Percentiles rank a stretch among this genome's conserved stretches.
These are phyloP conservation scores for Celastrina argiolus DNA, from an alignment of 2,888 invertebrate species.

Conservation along the genomic window DNA sequence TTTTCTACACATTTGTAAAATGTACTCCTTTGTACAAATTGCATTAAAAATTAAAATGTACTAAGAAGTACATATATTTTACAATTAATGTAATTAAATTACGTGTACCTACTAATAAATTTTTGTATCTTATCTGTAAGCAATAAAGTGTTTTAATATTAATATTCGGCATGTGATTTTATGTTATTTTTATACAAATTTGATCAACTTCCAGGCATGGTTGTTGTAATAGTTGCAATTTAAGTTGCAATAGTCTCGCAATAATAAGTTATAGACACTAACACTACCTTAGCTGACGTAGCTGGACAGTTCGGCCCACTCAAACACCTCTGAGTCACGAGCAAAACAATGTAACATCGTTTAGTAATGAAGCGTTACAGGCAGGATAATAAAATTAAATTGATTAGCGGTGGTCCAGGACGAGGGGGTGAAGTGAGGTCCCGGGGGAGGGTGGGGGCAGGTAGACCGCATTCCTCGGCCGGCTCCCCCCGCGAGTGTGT, in stretches of 20 bases:
- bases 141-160: too few species aligned
- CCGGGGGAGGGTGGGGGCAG: constrained; percentile 44
- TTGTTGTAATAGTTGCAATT: background rate
- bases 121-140: too few species aligned
- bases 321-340: constrained; percentile 37
- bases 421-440: background rate
- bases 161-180: too few species aligned
- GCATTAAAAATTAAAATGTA: too few species aligned
- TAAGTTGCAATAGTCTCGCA: background rate
- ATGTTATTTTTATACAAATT: too few species aligned
- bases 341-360: constrained; percentile 52
- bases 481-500: constrained; percentile 41
- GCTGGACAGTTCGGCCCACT: background rate
- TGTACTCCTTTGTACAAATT: background rate
- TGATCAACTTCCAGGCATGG: too few species aligned
- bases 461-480: constrained; percentile 67
- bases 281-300: background rate
- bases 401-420: constrained; percentile 69
- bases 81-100: too few species aligned
- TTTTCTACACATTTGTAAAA: background rate
- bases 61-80: too few species aligned
- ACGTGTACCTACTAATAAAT: too few species aligned
- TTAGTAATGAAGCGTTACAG: constrained; percentile 71
- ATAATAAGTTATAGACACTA: background rate
- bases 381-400: constrained; percentile 75